A percentile compares a stretch with the other conserved stretches of the same genome.
These are phyloP conservation scores for Sebastes vulpes DNA, from an alignment of 2,797 vertebrate genomes.

Conservation along the genomic window DNA sequence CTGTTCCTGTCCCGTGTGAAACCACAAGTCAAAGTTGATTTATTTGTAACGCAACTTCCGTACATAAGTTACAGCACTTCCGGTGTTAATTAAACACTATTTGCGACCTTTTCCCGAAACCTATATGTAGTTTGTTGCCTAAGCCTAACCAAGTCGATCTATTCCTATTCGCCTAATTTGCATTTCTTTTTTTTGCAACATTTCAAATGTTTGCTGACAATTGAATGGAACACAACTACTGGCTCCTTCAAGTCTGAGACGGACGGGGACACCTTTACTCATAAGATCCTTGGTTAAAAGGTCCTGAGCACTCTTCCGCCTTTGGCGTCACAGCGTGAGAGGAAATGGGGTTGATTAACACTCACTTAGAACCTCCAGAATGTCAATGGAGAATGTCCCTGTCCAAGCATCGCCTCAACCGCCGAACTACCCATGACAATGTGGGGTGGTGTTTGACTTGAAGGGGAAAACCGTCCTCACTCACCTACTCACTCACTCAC, in stretches of 20 bases:
- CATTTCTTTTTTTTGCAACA: too few species aligned
- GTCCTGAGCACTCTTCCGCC: background rate
- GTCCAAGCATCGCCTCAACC: constrained; percentile 5
- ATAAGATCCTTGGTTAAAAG: background rate
- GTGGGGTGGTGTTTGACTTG: constrained; percentile 32
- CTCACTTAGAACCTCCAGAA: constrained; percentile 26
- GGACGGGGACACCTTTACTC: background rate
- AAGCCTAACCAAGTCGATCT: too few species aligned
- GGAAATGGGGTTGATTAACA: constrained; percentile 36
- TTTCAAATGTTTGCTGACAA: too few species aligned
- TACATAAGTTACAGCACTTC: too few species aligned
- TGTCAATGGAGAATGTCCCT: constrained; percentile 9
- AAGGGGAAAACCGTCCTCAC: constrained; percentile 13
- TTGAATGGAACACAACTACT: too few species aligned
- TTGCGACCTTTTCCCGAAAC: too few species aligned
- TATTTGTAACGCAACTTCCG: too few species aligned
- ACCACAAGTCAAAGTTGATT: too few species aligned
- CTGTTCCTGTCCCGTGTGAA: too few species aligned
- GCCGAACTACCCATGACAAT: background rate
- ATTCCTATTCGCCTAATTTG: too few species aligned
- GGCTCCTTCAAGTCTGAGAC: constrained; percentile 28
- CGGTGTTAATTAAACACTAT: too few species aligned
- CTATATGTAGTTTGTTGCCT: too few species aligned
- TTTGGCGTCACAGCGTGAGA: constrained; percentile 2
- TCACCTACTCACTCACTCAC: constrained; percentile 25